Evolutionary conservation across 2,888 invertebrate species (phyloP).

Genomic region (Argyra leucocephala): DNA sequence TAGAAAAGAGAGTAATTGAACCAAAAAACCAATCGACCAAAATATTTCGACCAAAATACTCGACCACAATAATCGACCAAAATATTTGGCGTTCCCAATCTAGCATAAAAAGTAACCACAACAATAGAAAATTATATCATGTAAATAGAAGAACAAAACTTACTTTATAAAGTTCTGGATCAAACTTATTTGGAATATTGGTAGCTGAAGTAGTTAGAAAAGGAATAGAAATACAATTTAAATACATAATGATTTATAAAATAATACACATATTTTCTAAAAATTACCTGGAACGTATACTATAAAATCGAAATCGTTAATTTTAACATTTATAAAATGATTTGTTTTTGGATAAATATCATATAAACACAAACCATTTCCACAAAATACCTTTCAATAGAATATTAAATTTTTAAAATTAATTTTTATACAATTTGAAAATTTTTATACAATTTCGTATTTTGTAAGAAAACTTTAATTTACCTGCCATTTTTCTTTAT

Average conservation of each 20-base stretch:
- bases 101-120: too few relatives aligned
- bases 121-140: too few relatives aligned
- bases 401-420: neutral
- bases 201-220: neutral
- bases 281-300: neutral
- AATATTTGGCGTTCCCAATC: too few relatives aligned
- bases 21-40: too few relatives aligned
- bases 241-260: neutral
- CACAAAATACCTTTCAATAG: neutral
- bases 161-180: neutral
- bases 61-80: too few relatives aligned
- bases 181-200: neutral
- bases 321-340: neutral
- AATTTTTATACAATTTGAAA: neutral
- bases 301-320: neutral
- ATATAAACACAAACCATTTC: neutral
- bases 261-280: neutral
- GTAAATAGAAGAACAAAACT: neutral
- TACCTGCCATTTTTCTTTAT: constrained; percentile 8
- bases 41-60: too few relatives aligned
- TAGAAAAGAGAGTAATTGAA: too few relatives aligned
- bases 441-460: too few relatives aligned
- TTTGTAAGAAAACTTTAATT: neutral
- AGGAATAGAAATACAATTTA: too few relatives aligned
- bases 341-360: neutral